These are phyloP conservation scores for Hippopotamus amphibius DNA, from an alignment of 2,113 vertebrate species.

Conservation along the genomic window DNA sequence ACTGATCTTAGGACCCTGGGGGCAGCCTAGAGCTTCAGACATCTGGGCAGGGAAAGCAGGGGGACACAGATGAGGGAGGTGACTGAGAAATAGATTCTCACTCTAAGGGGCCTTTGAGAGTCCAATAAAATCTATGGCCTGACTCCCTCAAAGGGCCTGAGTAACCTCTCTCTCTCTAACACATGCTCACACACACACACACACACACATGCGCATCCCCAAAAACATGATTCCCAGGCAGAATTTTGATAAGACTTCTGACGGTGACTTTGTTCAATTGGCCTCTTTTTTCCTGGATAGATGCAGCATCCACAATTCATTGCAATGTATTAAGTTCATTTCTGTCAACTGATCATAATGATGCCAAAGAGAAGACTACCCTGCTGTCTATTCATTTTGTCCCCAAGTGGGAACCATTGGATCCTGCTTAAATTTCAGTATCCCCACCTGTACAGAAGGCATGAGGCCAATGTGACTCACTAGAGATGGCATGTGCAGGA, in stretches of 20 bases:
- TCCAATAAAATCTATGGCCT: background rate
- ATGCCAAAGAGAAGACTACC: too few species aligned
- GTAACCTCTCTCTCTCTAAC: too few species aligned
- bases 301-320: too few species aligned
- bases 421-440: background rate
- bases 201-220: too few species aligned
- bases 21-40: background rate
- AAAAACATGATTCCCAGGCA: background rate
- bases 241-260: background rate
- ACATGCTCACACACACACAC: too few species aligned
- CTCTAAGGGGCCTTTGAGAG: background rate
- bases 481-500: rapidly evolving
- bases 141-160: background rate
- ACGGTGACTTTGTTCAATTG: rapidly evolving
- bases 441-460: background rate
- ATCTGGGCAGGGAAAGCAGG: background rate
- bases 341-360: too few species aligned
- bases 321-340: too few species aligned
- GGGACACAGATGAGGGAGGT: background rate
- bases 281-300: too few species aligned
- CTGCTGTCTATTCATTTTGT: background rate
- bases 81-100: background rate
- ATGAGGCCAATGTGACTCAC: too few species aligned
- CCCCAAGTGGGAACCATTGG: background rate
- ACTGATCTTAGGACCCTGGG: too few species aligned